A percentile compares a stretch with the other conserved stretches of the same genome.
These are phyloP conservation scores for Proisotoma minuta DNA, from an alignment of 2,888 invertebrate species.

Conservation along the genomic window DNA sequence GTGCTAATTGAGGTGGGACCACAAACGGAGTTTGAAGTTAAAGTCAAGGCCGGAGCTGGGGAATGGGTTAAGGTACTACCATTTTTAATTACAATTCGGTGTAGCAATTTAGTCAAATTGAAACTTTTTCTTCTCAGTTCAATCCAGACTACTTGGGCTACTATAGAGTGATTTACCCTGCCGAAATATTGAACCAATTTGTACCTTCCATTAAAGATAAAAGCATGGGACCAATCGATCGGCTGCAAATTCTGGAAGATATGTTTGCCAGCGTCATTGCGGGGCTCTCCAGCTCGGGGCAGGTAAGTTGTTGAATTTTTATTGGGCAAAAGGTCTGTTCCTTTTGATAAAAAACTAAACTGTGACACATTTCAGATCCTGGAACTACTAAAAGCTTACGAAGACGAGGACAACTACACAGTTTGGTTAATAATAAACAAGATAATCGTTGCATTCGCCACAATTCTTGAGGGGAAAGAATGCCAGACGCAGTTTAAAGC, in stretches of 20 bases:
- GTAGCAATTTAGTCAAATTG: no score
- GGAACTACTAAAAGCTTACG: constrained; percentile 74
- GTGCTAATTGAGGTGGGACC: constrained; percentile 58
- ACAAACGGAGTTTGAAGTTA: constrained; percentile 52
- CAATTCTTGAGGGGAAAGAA: no score
- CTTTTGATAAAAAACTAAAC: no score
- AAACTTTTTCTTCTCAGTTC: constrained; percentile 52
- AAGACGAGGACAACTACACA: constrained; percentile 81
- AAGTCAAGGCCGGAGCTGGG: constrained; percentile 65
- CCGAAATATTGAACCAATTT: constrained; percentile 67
- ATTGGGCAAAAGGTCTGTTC: no score
- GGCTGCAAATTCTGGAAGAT: constrained; percentile 84
- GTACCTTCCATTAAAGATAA: constrained; percentile 73
- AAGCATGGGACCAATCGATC: constrained; percentile 77
- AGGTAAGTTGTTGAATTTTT: constrained; percentile 58
- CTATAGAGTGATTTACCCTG: constrained; percentile 79
- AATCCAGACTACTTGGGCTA: constrained; percentile 84
- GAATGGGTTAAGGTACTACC: constrained; percentile 73
- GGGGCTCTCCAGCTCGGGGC: constrained; percentile 73
- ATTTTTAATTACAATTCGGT: no score
- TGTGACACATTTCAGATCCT: no score
- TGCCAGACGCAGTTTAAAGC: constrained; percentile 65
- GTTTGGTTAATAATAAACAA: constrained; percentile 84
- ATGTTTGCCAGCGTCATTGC: constrained; percentile 82
- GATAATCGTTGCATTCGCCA: constrained; percentile 69